Percentiles rank a stretch among this genome's conserved stretches.
Evolutionary conservation across 2,113 vertebrate genomes (phyloP).

Genomic region (Ardeotis arabs): DNA sequence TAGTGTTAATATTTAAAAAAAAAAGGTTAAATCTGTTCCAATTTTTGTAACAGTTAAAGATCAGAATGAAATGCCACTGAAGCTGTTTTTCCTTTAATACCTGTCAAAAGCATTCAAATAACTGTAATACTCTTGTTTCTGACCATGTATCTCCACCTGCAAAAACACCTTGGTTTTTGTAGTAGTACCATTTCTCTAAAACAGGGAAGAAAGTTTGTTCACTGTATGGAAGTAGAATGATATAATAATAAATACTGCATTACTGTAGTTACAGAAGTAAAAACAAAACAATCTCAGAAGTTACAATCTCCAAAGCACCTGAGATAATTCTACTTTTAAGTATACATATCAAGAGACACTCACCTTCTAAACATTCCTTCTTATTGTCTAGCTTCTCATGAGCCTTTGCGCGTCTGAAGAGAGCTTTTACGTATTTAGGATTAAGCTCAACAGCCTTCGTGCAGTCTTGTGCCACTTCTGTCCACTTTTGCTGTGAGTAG

Average conservation of each 20-base stretch:
- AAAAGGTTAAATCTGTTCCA: not conserved
- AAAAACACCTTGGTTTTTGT: not conserved
- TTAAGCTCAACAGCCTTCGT: slow-evolving; percentile 93
- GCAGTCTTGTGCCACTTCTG: slow-evolving; percentile 94
- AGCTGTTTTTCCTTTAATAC: not conserved
- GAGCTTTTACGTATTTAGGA: slow-evolving; percentile 95
- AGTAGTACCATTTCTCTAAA: not conserved
- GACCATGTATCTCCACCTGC: not conserved
- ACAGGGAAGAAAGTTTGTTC: not conserved
- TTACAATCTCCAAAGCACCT: not conserved
- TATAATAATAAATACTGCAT: not conserved
- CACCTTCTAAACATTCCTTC: slow-evolving; percentile 97
- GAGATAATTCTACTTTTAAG: not conserved
- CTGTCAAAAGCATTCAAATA: not conserved
- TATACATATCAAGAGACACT: not conserved
- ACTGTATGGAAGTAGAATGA: not conserved
- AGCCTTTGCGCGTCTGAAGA: slow-evolving; percentile 96
- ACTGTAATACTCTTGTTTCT: not conserved
- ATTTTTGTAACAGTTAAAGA: not conserved
- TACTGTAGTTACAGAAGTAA: not conserved
- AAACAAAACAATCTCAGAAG: not conserved
- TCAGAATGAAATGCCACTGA: not conserved
- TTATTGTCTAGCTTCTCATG: slow-evolving; percentile 96
- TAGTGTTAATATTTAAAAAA: not conserved
- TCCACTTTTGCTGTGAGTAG: slow-evolving; percentile 89